A percentile compares a stretch with the other conserved stretches of the same genome.
Conservation (phyloP, 2,888 invertebrate genomes). For the Ophion ellenae region DNA sequence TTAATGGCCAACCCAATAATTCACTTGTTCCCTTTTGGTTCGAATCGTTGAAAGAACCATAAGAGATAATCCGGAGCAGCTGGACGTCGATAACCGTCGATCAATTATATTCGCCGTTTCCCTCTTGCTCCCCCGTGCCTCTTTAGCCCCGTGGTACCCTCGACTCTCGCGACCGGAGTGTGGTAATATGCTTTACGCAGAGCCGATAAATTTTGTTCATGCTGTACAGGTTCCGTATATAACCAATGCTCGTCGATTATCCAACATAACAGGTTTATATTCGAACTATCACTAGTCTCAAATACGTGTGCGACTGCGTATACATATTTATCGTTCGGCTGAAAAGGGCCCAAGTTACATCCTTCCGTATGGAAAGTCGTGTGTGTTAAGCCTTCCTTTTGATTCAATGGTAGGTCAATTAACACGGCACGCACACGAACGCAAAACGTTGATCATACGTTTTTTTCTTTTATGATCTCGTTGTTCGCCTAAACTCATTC, state of each 20-base stretch:
- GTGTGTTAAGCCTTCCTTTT: not conserved
- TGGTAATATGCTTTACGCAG: slow-evolving; percentile 55
- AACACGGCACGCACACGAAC: not conserved
- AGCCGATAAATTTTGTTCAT: slow-evolving; percentile 56
- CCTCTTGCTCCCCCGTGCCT: not conserved
- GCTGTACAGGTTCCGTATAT: slow-evolving; percentile 39
- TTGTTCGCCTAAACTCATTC: slow-evolving; percentile 47
- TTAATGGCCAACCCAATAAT: slow-evolving; percentile 47
- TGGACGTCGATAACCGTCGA: slow-evolving; percentile 62
- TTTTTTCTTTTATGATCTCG: slow-evolving; percentile 15
- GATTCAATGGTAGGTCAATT: not conserved
- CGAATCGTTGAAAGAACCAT: slow-evolving; percentile 58
- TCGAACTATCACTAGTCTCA: slow-evolving; percentile 27
- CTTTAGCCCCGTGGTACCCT: not conserved
- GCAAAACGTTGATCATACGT: slow-evolving; percentile 17
- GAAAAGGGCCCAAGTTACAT: slow-evolving; percentile 11
- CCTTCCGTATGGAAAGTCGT: not conserved
- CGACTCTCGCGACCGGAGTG: slow-evolving; percentile 18
- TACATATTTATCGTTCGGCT: slow-evolving; percentile 1
- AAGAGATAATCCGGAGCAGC: slow-evolving; percentile 64
- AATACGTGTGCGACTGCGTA: slow-evolving; percentile 16
- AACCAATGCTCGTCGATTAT: slow-evolving; percentile 51
- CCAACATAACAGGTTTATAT: slow-evolving; percentile 59
- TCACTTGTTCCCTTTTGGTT: slow-evolving; percentile 25
- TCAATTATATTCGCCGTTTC: slow-evolving; percentile 56